Conservation (phyloP, 2,797 vertebrate genomes). For the Sebastes trivittatus region DNA sequence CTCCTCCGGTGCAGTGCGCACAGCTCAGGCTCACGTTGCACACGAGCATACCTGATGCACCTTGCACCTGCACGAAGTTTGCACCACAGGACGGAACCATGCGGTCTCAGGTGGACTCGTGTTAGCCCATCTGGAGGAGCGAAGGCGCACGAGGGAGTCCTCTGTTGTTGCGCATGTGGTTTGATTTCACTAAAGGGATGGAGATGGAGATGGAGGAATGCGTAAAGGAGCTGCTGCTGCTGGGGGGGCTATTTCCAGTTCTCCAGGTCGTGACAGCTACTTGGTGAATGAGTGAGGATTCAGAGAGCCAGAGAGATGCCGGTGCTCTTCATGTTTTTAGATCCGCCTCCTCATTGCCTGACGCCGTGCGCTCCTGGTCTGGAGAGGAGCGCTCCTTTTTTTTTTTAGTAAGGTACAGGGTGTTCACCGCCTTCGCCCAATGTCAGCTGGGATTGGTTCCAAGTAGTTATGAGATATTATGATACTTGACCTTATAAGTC, state of each 20-base stretch:
- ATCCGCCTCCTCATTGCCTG: slow-evolving; percentile 27
- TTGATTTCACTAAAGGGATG: too few species aligned
- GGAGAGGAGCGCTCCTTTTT: slow-evolving; percentile 28
- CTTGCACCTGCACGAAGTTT: slow-evolving; percentile 52
- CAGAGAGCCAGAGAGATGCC: neutral
- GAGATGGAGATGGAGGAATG: too few species aligned
- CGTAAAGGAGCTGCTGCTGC: too few species aligned
- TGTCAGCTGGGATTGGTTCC: too few species aligned
- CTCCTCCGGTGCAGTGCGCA: slow-evolving; percentile 62
- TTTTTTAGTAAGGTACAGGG: too few species aligned
- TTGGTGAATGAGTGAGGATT: neutral
- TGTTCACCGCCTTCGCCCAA: too few species aligned
- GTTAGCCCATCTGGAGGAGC: slow-evolving; percentile 54
- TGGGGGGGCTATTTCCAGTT: too few species aligned
- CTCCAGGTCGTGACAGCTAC: neutral
- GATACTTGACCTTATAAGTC: too few species aligned
- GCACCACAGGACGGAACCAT: slow-evolving; percentile 30
- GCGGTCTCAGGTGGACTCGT: neutral
- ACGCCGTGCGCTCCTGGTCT: slow-evolving; percentile 21
- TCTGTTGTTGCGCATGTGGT: neutral
- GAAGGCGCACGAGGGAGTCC: neutral
- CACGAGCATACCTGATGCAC: slow-evolving; percentile 73
- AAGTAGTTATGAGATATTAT: too few species aligned
- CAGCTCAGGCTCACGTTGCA: slow-evolving; percentile 80
- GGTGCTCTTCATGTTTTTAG: slow-evolving; percentile 6